A percentile compares a stretch with the other conserved stretches of the same genome.
These are phyloP conservation scores for Psilopogon haemacephalus DNA, from an alignment of 2,113 vertebrate genomes.

Conservation along the genomic window DNA sequence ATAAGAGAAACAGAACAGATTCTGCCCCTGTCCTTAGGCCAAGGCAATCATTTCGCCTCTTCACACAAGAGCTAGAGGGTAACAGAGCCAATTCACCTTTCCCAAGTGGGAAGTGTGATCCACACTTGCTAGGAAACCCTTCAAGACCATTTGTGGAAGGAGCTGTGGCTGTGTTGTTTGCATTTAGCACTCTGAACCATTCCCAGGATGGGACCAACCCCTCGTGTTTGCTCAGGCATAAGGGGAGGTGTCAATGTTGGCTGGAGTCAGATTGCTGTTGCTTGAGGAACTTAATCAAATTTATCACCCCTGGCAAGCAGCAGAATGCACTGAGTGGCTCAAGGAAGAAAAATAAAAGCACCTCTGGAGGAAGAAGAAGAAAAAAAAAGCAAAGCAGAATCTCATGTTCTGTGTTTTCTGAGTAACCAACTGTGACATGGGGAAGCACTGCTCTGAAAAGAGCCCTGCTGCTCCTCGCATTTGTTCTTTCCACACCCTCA, in stretches of 20 bases:
- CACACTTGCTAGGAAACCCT: constrained; percentile 11
- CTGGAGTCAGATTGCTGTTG: constrained; percentile 6
- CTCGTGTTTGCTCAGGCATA: constrained; percentile 59
- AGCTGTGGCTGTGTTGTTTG: constrained; percentile 55
- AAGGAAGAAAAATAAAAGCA: not conserved
- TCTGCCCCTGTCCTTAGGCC: not conserved
- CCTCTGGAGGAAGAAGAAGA: too few species aligned
- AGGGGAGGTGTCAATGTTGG: constrained; percentile 56
- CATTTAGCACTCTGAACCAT: constrained; percentile 64
- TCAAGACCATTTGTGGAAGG: constrained; percentile 34
- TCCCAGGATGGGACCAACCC: constrained; percentile 52
- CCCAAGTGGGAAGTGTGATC: not conserved
- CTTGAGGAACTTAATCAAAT: constrained; percentile 48
- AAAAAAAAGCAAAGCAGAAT: too few species aligned
- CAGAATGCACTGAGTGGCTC: not conserved
- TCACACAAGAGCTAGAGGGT: not conserved
- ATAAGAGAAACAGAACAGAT: not conserved
- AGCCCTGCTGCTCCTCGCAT: not conserved
- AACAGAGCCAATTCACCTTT: not conserved
- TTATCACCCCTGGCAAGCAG: not conserved
- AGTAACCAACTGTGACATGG: not conserved
- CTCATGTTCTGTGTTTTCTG: not conserved
- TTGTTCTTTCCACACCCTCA: not conserved
- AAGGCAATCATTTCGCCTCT: not conserved
- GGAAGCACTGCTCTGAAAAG: not conserved